phyloP scores from a whole-genome alignment of 2,888 invertebrate genomes.

The Colletes collaris region DNA sequence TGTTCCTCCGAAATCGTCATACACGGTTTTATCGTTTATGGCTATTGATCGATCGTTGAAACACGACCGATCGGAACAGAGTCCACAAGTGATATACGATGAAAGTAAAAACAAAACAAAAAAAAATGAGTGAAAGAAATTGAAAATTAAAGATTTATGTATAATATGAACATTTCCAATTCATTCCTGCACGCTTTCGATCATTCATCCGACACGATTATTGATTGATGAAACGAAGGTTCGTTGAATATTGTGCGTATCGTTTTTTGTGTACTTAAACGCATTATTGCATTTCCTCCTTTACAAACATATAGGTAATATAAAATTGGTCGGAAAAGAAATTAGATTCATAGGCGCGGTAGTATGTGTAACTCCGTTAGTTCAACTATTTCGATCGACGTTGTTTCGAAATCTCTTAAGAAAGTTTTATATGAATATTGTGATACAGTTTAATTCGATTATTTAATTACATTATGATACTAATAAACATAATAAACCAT shows the following conservation, averaged over 20 bases:
- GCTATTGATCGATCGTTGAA: constrained; percentile 45
- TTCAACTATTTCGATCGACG: constrained; percentile 24
- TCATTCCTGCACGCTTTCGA: constrained; percentile 40
- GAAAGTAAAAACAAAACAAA: constrained; percentile 63
- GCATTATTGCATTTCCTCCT: constrained; percentile 31
- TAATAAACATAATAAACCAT: constrained; percentile 40
- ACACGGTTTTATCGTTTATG: constrained; percentile 13
- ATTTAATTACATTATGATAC: constrained; percentile 43
- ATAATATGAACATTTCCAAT: constrained; percentile 38
- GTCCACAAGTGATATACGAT: constrained; percentile 74
- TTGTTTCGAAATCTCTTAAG: constrained; percentile 23
- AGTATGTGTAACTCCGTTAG: constrained; percentile 16
- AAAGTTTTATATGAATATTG: constrained; percentile 49
- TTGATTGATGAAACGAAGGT: not conserved
- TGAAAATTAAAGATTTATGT: constrained; percentile 43
- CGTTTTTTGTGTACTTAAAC: constrained; percentile 60
- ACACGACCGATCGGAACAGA: constrained; percentile 64
- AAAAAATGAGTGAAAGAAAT: constrained; percentile 11
- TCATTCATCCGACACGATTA: constrained; percentile 16
- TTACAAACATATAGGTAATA: constrained; percentile 1
- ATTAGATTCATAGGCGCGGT: constrained; percentile 10
- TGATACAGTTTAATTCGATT: constrained; percentile 51
- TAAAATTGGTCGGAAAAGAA: constrained; percentile 7
- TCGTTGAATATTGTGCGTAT: constrained; percentile 27
- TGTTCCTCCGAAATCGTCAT: constrained; percentile 49